Percentiles rank a stretch among this genome's conserved stretches.
phyloP scores from a whole-genome alignment of 2,888 invertebrate genomes.

The Xestia xanthographa region DNA sequence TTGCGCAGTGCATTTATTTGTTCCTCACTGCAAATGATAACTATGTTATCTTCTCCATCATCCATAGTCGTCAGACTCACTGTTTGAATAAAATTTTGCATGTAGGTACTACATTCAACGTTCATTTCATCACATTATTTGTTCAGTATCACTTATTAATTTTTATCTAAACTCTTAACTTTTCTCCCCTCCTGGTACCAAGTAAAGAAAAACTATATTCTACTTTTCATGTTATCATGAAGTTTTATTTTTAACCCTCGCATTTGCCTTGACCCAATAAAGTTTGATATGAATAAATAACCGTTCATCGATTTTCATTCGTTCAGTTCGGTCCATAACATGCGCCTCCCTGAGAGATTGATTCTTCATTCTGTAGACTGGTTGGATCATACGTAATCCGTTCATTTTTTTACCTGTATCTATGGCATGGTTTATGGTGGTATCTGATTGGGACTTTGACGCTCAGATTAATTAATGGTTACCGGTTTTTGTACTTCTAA shows the following conservation, averaged over 20 bases:
- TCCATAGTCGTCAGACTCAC: not conserved
- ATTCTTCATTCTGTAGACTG: conserved; percentile 24
- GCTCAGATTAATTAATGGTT: not conserved
- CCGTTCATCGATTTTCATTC: conserved; percentile 51
- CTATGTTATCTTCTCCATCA: not conserved
- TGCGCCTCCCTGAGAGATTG: conserved; percentile 19
- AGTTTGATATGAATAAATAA: conserved; percentile 42
- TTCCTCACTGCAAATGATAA: not conserved
- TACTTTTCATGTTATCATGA: not conserved
- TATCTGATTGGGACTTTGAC: not conserved
- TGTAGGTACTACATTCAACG: not conserved
- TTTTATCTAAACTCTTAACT: not conserved
- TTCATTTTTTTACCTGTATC: not conserved
- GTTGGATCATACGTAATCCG: not conserved
- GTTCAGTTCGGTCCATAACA: conserved; percentile 17
- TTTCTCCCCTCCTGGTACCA: not conserved
- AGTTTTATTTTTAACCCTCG: conserved; percentile 17
- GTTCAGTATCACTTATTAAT: not conserved
- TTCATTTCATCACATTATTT: not conserved
- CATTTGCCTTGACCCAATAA: conserved; percentile 34
- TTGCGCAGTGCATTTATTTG: not conserved
- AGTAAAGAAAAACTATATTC: conserved; percentile 7
- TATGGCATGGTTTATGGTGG: no score
- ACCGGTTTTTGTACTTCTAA: not conserved
- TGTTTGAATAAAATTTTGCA: no score